Base-by-base conservation (phyloP, 2,888 invertebrate genomes). In the Torymus auratus region DNA sequence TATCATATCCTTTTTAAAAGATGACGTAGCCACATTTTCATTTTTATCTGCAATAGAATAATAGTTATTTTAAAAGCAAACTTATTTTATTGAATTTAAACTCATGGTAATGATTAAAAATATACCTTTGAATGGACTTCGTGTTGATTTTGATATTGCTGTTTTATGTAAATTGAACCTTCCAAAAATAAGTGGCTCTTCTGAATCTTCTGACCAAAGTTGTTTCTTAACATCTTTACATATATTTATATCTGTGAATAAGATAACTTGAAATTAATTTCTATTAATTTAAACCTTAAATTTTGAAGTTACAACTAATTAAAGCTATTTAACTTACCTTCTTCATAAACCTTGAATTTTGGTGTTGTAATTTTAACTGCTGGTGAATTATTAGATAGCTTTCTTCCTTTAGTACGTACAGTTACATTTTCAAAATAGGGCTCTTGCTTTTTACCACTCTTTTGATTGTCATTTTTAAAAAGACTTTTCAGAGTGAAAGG, bases 141-240 rank as follows among this genome's bases (percentile, higher is more conserved):
- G 7, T 14, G 2, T 50, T 13, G 60, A 69, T 55, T 61, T 41
- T 17, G 56, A 7, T 2, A 50, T 20, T 11, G 55, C 28, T 28
- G 28, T 28, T n/a, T 64, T 62, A n/a, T 60, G 12, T 3, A 77
- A 56, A 50, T 77, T 77, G 13, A 23, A 50, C 62, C 70, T 28
- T 14, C 70, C 77, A 58, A 70, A 77, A 76, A 76, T 41, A n/a
- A n/a, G 55, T 64, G 2, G 11, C 2, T 69, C 20, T 13, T 41
- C 52, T 58, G 23, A 0, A 41, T 12, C 56, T 62, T 61, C 55
- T 62, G 62, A 10, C 61, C 28, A 76, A 2, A 69, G 17, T n/a
- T 67, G 17, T 23, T 64, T 67, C 23, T 60, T 58, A 10, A 41
- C 28, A 12, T 17, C 7, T 23, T 62, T n/a, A n/a, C 17, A 17